These are phyloP conservation scores for Teleogryllus occipitalis DNA, from an alignment of 1,140 invertebrate species.

Conservation along the genomic window DNA sequence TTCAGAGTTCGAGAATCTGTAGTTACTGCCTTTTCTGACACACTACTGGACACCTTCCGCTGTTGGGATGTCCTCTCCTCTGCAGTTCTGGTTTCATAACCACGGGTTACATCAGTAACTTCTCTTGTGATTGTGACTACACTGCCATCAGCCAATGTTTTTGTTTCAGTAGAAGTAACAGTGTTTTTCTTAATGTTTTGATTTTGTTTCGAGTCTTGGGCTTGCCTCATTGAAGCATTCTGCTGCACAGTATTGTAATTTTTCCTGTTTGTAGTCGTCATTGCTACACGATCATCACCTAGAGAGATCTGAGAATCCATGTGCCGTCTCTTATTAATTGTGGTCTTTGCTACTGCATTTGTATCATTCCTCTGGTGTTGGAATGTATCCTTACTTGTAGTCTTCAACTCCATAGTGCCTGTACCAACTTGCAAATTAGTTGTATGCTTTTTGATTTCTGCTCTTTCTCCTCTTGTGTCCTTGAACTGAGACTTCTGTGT, in stretches of 20 bases:
- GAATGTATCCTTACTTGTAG: conserved; percentile 42
- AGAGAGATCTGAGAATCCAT: conserved; percentile 55
- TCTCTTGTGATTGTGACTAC: conserved; percentile 39
- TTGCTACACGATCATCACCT: conserved; percentile 43
- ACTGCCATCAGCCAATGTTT: conserved; percentile 44
- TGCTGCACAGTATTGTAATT: conserved; percentile 40
- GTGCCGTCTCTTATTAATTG: conserved; percentile 42
- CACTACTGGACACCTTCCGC: not conserved
- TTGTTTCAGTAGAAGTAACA: conserved; percentile 34
- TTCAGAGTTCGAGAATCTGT: not conserved
- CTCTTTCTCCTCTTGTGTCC: conserved; percentile 43
- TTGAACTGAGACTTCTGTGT: conserved; percentile 41
- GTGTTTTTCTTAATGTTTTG: conserved; percentile 30
- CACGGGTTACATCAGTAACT: not conserved
- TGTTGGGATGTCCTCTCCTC: not conserved
- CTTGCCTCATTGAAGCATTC: conserved; percentile 9
- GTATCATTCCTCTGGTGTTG: conserved; percentile 35
- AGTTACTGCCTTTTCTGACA: not conserved
- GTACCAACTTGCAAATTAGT: conserved; percentile 43
- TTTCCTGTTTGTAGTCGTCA: conserved; percentile 49
- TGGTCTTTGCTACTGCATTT: conserved; percentile 22
- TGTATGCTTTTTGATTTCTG: conserved; percentile 44
- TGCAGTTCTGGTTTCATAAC: not conserved
- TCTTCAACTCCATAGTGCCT: conserved; percentile 43
- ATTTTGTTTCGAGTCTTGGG: conserved; percentile 23